Percentiles rank a stretch among this genome's conserved stretches.
Evolutionary conservation across 2,888 invertebrate genomes (phyloP).

Genomic region (Chrysotoxum bicinctum): DNA sequence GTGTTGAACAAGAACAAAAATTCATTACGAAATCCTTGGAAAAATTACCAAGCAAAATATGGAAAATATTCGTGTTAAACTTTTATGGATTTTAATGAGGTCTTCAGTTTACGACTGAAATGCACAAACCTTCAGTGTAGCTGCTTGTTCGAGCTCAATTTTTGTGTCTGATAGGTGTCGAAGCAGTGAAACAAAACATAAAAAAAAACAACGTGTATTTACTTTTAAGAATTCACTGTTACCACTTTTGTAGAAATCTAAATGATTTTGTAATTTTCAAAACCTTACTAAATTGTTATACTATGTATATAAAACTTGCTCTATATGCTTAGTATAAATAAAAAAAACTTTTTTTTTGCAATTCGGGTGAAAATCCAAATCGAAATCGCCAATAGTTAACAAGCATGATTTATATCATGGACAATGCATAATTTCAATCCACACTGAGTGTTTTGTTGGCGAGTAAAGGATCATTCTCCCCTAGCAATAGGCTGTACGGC

Average conservation of each 20-base stretch:
- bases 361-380: too few relatives aligned
- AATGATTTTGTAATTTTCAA: not conserved
- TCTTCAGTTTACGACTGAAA: constrained; percentile 50
- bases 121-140: constrained; percentile 15
- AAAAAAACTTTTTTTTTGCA: too few relatives aligned
- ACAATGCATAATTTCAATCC: too few relatives aligned
- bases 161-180: constrained; percentile 53
- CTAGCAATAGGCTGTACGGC: too few relatives aligned
- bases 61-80: constrained; percentile 22
- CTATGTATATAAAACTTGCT: too few relatives aligned
- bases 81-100: constrained; percentile 61
- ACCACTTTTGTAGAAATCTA: not conserved
- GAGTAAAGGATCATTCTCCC: too few relatives aligned
- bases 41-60: constrained; percentile 25
- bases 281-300: too few relatives aligned
- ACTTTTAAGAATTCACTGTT: not conserved
- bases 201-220: constrained; percentile 28
- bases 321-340: too few relatives aligned
- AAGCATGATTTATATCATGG: too few relatives aligned
- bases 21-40: constrained; percentile 26
- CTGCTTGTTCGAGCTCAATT: constrained; percentile 29
- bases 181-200: constrained; percentile 8
- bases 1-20: not conserved
- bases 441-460: too few relatives aligned
- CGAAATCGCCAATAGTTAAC: too few relatives aligned